Evolutionary conservation across 2,113 vertebrate species (phyloP).

Genomic region (Phrynocephalus versicolor): DNA sequence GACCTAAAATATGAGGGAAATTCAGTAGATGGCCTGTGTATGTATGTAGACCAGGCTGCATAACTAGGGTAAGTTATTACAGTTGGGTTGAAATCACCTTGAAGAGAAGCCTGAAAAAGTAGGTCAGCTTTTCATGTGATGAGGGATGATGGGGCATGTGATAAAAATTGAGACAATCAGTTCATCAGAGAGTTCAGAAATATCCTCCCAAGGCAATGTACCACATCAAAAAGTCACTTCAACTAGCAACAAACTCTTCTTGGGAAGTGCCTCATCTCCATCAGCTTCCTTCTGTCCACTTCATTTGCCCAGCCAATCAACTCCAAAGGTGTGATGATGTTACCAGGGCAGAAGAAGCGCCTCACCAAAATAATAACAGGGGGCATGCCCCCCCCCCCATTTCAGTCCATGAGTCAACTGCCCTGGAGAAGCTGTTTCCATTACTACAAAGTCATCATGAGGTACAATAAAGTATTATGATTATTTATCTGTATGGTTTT

Average conservation of each 20-base stretch:
- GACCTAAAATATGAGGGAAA: background rate
- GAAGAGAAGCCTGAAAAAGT: background rate
- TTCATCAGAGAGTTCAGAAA: background rate
- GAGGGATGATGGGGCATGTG: background rate
- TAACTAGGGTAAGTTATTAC: too few species aligned
- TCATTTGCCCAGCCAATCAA: too few species aligned
- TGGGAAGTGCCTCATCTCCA: too few species aligned
- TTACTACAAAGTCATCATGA: background rate
- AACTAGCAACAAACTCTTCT: too few species aligned
- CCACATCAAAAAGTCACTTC: too few species aligned
- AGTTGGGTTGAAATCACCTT: background rate
- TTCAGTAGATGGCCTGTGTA: background rate
- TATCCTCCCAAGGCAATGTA: too few species aligned
- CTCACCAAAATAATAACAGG: too few species aligned
- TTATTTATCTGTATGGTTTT: background rate
- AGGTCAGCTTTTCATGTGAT: background rate
- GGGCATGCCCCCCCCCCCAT: too few species aligned
- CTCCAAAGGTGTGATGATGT: too few species aligned
- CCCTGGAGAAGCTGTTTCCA: background rate
- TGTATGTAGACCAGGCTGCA: background rate
- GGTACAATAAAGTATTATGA: background rate
- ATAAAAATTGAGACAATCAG: background rate
- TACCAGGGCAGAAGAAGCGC: too few species aligned
- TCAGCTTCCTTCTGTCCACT: too few species aligned
- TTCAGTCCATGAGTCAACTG: background rate